These are phyloP conservation scores for Cydia amplana DNA, from an alignment of 1,140 invertebrate genomes.

Conservation along the genomic window DNA sequence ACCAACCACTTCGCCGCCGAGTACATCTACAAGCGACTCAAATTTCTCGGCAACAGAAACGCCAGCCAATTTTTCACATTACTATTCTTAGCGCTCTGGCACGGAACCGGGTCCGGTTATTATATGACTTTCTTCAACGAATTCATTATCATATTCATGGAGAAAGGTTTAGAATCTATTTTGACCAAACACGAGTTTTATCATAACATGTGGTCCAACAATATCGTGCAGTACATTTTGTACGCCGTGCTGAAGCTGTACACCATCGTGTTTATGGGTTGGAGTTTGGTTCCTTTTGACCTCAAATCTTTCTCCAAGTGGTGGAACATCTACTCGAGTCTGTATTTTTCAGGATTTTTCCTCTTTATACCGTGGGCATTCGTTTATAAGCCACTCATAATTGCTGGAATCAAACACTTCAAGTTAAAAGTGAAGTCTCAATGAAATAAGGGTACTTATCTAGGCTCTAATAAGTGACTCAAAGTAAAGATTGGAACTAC, in stretches of 20 bases:
- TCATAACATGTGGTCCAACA: conserved; percentile 68
- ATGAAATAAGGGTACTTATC: conserved; percentile 3
- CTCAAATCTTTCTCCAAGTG: conserved; percentile 83
- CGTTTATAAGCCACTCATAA: conserved; percentile 58
- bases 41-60: conserved; percentile 92
- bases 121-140: conserved; percentile 96
- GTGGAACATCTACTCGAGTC: conserved; percentile 59
- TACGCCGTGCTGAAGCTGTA: conserved; percentile 86
- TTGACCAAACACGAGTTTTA: conserved; percentile 78
- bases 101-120: conserved; percentile 94
- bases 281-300: conserved; percentile 89
- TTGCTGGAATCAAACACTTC: conserved; percentile 42
- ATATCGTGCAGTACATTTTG: conserved; percentile 58
- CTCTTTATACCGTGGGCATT: conserved; percentile 69
- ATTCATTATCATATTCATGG: conserved; percentile 92
- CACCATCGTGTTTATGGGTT: conserved; percentile 91
- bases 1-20: conserved; percentile 95
- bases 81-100: conserved; percentile 94
- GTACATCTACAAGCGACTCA: conserved; percentile 95
- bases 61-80: conserved; percentile 91
- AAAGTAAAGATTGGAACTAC: conserved; percentile 6
- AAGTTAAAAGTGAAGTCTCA: conserved; percentile 35
- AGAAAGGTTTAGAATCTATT: conserved; percentile 85
- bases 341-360: conserved; percentile 68
- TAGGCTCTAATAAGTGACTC: conserved; percentile 4